A percentile compares a stretch with the other conserved stretches of the same genome.
Evolutionary conservation across 1,140 invertebrate species (phyloP).

Genomic region (Neoseiulus cucumeris): DNA sequence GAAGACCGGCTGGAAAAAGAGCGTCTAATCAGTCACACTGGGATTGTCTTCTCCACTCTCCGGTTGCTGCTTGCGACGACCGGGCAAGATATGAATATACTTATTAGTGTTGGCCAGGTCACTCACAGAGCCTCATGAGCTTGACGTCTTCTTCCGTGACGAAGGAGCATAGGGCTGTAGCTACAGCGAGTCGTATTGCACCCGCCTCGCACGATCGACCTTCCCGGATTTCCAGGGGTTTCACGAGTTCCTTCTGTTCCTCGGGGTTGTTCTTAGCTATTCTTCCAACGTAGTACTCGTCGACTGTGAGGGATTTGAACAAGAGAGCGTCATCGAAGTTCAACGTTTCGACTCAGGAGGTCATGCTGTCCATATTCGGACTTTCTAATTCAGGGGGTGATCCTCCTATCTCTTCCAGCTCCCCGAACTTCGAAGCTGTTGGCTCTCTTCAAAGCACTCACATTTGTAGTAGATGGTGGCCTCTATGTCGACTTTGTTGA

Average conservation of each 20-base stretch:
- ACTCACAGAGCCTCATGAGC: constrained; percentile 60
- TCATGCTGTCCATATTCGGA: too few species aligned
- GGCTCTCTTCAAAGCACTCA: constrained; percentile 14
- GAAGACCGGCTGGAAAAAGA: constrained; percentile 50
- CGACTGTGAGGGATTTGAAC: not conserved
- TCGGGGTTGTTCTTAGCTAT: constrained; percentile 18
- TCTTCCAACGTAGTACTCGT: not conserved
- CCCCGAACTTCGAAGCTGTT: too few species aligned
- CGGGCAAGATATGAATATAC: too few species aligned
- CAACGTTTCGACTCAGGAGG: too few species aligned
- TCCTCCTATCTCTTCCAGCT: too few species aligned
- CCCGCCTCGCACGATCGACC: constrained; percentile 55
- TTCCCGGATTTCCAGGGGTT: constrained; percentile 34
- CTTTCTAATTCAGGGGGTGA: too few species aligned
- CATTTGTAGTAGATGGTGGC: constrained; percentile 31
- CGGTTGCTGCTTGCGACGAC: too few species aligned
- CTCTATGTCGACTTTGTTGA: constrained; percentile 60
- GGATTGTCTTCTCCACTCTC: too few species aligned
- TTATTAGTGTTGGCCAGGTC: not conserved
- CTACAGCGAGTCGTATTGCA: constrained; percentile 61
- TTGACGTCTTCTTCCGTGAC: constrained; percentile 50
- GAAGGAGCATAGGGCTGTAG: constrained; percentile 54
- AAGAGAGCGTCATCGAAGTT: too few species aligned
- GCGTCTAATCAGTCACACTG: not conserved
- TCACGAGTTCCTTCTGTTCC: constrained; percentile 24